Base-by-base conservation (phyloP, 2,797 vertebrate species). In the Brachyrhaphis roseni region DNA sequence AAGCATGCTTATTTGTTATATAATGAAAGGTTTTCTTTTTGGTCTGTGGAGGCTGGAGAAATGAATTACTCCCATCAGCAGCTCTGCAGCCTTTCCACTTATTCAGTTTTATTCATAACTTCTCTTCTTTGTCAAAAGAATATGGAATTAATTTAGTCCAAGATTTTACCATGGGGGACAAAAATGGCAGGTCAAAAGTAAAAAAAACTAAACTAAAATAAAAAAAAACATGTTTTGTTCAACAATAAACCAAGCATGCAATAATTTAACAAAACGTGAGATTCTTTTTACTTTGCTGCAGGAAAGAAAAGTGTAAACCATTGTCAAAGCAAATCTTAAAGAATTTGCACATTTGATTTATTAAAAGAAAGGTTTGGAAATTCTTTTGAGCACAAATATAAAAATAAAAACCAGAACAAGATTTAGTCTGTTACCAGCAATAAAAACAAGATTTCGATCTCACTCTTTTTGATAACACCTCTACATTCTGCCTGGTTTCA, bases 1-100 rank as follows among this genome's bases (percentile, higher is more conserved):
- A 53, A 16, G 53, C 0, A 0, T 41, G 28, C 13, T 79, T 72
- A 1, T 1, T 72, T 31, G 39, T 62, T 28, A 43, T 49, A 10
- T 78, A 15, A 28, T 23, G 26, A 55, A 80, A 36, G 57, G 23
- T 78, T 82, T 83, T 79, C 68, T 59, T n/a, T 78, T 59, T 20
- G 10, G 75, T 81, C 49, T 68, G n/a, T 39, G 51, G 16, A 23
- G 4, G 16, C 26, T 62, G 16, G 28, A 62, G 41, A 76, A 13
- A 53, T 53, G 23, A 53, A 66, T 23, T 46, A 64, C 28, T 46
- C 36, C 4, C 57, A 36, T 78, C 6, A 66, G 43, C 41, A 26
- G 36, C 13, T 0, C n/a, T 57, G 11, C n/a, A 36, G 13, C 23
- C 18, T 34, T 23, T 71, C 46, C 8, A n/a, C 31, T 16, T 46